Evolutionary conservation across 2,797 vertebrate species (phyloP).

Genomic region (Moxostoma hubbsi): DNA sequence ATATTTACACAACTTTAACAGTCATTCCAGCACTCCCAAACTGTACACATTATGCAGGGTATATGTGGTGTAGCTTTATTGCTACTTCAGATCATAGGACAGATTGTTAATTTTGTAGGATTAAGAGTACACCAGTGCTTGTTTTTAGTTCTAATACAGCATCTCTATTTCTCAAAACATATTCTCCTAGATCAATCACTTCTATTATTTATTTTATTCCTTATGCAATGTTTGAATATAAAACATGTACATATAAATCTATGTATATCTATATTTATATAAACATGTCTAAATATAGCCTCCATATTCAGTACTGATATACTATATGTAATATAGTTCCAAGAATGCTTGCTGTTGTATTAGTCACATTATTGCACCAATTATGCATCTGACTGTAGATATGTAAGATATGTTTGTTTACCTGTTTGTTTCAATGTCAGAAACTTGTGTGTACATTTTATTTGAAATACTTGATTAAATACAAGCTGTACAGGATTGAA

Average conservation of each 20-base stretch:
- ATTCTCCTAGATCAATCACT: conserved; percentile 77
- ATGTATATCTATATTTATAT: conserved; percentile 84
- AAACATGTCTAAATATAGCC: conserved; percentile 83
- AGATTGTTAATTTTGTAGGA: conserved; percentile 65
- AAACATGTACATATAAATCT: conserved; percentile 83
- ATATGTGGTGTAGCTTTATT: conserved; percentile 87
- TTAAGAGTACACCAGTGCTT: conserved; percentile 53
- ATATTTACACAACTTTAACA: conserved; percentile 73
- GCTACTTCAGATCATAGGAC: conserved; percentile 79
- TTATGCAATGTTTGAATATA: conserved; percentile 82
- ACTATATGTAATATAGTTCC: conserved; percentile 75
- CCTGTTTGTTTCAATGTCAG: conserved; percentile 69
- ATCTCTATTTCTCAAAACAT: conserved; percentile 79
- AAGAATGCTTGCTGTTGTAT: conserved; percentile 72
- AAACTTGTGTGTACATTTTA: conserved; percentile 71
- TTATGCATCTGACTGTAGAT: conserved; percentile 80
- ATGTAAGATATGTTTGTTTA: conserved; percentile 79
- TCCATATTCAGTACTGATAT: conserved; percentile 79
- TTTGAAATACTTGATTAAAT: conserved; percentile 83
- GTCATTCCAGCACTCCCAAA: conserved; percentile 96
- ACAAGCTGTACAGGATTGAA: conserved; percentile 80
- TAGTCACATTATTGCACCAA: conserved; percentile 74
- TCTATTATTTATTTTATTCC: conserved; percentile 87
- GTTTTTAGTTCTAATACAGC: conserved; percentile 80
- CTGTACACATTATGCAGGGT: conserved; percentile 87